phyloP scores from a whole-genome alignment of 2,888 invertebrate genomes.

The Thereva unica region DNA sequence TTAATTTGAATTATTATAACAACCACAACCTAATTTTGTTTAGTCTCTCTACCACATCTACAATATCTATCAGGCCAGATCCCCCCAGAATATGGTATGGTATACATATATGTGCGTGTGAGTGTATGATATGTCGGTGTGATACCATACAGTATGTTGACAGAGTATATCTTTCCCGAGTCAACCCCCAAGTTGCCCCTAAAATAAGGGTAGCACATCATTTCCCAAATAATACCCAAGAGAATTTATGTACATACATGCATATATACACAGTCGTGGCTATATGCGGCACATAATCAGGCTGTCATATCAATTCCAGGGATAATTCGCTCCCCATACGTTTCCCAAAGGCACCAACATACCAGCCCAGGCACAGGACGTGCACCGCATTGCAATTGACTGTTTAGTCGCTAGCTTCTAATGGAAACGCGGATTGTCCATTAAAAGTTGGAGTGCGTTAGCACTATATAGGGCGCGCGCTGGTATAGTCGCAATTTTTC shows the following conservation, averaged over 20 bases:
- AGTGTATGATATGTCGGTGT: neutral
- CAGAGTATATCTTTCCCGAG: neutral
- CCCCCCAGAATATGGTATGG: neutral
- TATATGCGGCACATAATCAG: conserved; percentile 16
- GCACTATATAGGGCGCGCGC: conserved; percentile 7
- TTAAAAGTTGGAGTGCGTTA: conserved; percentile 33
- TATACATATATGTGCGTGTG: neutral
- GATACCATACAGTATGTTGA: neutral
- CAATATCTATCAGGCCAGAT: conserved; percentile 4
- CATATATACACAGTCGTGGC: conserved; percentile 7
- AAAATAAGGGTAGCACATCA: conserved; percentile 26
- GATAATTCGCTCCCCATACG: conserved; percentile 25
- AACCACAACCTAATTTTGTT: conserved; percentile 40
- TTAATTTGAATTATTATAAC: conserved; percentile 42
- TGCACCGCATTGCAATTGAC: conserved; percentile 39
- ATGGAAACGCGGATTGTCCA: conserved; percentile 24
- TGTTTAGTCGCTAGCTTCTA: neutral
- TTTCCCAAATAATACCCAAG: conserved; percentile 39
- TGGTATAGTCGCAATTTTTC: conserved; percentile 6
- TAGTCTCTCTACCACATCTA: conserved; percentile 26
- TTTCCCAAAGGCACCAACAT: conserved; percentile 26
- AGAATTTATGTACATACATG: conserved; percentile 40
- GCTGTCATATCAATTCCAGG: conserved; percentile 19
- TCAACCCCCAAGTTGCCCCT: conserved; percentile 1
- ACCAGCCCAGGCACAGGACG: conserved; percentile 15